Evolutionary conservation across 2,113 vertebrate species (phyloP).

Genomic region (Eolophus roseicapilla): DNA sequence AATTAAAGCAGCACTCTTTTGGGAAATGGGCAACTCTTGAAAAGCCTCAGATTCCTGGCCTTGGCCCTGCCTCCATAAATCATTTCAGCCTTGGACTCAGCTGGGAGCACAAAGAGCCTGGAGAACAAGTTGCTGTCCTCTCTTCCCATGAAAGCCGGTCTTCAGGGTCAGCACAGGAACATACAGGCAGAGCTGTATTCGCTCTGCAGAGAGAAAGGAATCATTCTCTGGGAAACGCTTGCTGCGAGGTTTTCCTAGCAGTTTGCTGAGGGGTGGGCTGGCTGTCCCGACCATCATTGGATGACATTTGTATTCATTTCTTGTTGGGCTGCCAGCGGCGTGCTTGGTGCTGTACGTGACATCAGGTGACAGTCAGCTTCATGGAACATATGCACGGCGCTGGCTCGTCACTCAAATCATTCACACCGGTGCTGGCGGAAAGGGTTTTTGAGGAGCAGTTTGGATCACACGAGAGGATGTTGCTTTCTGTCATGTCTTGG

Average conservation of each 20-base stretch:
- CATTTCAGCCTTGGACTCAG: slow-evolving; percentile 40
- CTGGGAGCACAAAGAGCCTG: slow-evolving; percentile 37
- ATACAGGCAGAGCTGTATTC: neutral
- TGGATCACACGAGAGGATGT: neutral
- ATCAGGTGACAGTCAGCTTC: slow-evolving; percentile 59
- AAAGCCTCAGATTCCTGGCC: slow-evolving; percentile 65
- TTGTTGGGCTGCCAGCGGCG: slow-evolving; percentile 42
- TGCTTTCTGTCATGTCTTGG: neutral
- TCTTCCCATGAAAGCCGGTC: neutral
- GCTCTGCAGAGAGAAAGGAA: neutral
- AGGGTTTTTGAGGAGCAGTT: neutral
- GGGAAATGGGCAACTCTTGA: slow-evolving; percentile 63
- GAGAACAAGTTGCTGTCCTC: slow-evolving; percentile 42
- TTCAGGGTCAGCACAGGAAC: neutral
- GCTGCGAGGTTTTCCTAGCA: neutral
- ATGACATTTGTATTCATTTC: slow-evolving; percentile 58
- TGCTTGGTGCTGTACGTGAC: slow-evolving; percentile 47
- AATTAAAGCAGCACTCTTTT: slow-evolving; percentile 41
- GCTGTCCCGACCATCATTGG: neutral
- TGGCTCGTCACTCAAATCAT: slow-evolving; percentile 13
- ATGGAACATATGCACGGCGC: neutral
- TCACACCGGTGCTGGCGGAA: neutral
- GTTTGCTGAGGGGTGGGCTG: slow-evolving; percentile 45
- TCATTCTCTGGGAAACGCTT: neutral
- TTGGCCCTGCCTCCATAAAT: slow-evolving; percentile 62